Evolutionary conservation across 2,888 invertebrate species (phyloP).

Genomic region (Tanypteryx hageni): DNA sequence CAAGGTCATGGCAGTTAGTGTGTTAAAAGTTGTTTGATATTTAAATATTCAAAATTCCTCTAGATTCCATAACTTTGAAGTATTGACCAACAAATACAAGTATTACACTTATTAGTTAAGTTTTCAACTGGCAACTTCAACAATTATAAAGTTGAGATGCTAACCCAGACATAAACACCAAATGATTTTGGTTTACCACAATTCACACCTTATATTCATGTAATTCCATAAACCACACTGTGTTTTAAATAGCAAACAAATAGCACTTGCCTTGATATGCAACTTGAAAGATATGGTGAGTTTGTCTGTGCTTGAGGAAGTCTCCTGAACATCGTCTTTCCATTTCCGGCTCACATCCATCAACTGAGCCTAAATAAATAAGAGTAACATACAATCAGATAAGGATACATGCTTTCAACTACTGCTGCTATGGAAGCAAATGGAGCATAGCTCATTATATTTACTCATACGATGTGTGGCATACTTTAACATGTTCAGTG

Average conservation of each 20-base stretch:
- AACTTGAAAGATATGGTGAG: constrained; percentile 20
- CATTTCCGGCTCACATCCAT: constrained; percentile 33
- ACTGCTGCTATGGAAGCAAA: background rate
- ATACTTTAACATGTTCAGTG: background rate
- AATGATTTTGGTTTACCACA: too few species aligned
- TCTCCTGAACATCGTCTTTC: constrained; percentile 30
- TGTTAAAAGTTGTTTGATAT: too few species aligned
- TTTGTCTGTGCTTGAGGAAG: background rate
- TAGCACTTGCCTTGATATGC: background rate
- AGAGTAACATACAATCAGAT: background rate
- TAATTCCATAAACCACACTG: background rate
- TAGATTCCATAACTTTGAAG: too few species aligned
- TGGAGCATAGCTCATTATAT: background rate
- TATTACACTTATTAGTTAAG: too few species aligned
- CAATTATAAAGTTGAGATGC: too few species aligned
- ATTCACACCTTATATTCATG: background rate
- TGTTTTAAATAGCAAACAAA: background rate
- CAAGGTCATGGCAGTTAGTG: too few species aligned
- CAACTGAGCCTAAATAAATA: background rate
- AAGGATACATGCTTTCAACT: background rate
- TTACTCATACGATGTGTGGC: background rate
- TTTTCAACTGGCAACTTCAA: too few species aligned
- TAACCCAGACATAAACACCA: too few species aligned
- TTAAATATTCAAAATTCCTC: too few species aligned
- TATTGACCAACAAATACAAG: too few species aligned